Evolutionary conservation across 2,797 vertebrate species (phyloP).

Genomic region (Heteromormyrus szaboi): DNA sequence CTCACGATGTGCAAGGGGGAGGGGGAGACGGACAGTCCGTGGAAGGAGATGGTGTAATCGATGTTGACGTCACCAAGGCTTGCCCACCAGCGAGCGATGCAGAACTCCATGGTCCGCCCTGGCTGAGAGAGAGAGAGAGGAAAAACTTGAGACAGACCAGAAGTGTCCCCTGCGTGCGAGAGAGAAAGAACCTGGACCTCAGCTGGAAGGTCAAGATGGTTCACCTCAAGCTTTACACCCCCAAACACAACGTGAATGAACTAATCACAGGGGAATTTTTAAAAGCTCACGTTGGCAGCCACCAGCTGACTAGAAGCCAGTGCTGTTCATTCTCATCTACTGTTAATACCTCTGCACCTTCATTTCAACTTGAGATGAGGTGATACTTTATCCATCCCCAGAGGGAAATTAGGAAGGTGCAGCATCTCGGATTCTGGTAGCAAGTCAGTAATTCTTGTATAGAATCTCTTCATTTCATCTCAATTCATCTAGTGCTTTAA

Average conservation of each 20-base stretch:
- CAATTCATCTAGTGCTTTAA: background rate
- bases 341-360: background rate
- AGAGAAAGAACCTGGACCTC: background rate
- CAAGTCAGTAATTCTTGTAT: background rate
- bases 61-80: conserved; percentile 90
- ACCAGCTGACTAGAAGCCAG: background rate
- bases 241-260: background rate
- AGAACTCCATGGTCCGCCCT: conserved; percentile 85
- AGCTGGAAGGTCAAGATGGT: background rate
- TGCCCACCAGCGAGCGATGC: conserved; percentile 97
- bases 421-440: background rate
- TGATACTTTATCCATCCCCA: background rate
- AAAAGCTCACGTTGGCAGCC: background rate
- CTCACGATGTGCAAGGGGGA: conserved; percentile 89
- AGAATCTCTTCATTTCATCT: background rate
- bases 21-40: conserved; percentile 76
- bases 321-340: background rate
- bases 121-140: conserved; percentile 55
- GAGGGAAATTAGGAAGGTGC: background rate
- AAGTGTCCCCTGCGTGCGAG: background rate
- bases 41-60: conserved; percentile 88
- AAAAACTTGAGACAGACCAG: background rate
- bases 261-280: background rate
- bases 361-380: background rate
- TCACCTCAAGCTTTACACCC: background rate